Evolutionary conservation across 2,797 vertebrate species (phyloP).

Genomic region (Onychomys leucogaster): DNA sequence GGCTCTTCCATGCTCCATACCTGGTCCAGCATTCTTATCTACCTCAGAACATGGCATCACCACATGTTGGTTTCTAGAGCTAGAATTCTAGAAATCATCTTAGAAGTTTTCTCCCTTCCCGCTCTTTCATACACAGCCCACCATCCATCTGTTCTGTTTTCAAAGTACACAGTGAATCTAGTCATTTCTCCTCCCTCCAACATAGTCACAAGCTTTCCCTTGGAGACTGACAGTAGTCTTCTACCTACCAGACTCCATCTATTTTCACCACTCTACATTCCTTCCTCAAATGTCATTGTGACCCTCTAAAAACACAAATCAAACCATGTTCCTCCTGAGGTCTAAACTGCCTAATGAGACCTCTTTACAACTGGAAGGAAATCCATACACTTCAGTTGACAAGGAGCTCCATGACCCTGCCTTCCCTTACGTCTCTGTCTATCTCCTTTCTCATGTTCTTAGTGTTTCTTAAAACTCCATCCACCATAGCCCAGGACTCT

Average conservation of each 20-base stretch:
- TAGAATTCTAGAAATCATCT: not conserved
- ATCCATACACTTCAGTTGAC: not conserved
- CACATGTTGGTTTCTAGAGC: not conserved
- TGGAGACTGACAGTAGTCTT: not conserved
- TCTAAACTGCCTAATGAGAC: not conserved
- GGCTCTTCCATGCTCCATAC: not conserved
- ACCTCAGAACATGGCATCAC: constrained; percentile 13
- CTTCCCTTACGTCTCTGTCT: too few species aligned
- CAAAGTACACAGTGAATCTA: not conserved
- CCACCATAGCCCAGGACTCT: rapidly evolving
- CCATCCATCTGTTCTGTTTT: not conserved
- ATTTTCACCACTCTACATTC: not conserved
- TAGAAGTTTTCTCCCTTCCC: not conserved
- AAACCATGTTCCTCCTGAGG: not conserved
- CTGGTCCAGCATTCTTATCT: constrained; percentile 52
- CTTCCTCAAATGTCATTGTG: not conserved
- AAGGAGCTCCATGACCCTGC: too few species aligned
- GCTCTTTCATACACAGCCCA: not conserved
- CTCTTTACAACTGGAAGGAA: not conserved
- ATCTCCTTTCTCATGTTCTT: not conserved
- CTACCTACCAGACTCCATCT: not conserved
- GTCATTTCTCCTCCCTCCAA: not conserved
- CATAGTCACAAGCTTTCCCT: not conserved
- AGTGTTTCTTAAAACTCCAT: not conserved
- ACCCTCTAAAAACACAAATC: not conserved